Evolutionary conservation across 1,140 invertebrate genomes (phyloP).

Genomic region (Aphaenogaster rudis): DNA sequence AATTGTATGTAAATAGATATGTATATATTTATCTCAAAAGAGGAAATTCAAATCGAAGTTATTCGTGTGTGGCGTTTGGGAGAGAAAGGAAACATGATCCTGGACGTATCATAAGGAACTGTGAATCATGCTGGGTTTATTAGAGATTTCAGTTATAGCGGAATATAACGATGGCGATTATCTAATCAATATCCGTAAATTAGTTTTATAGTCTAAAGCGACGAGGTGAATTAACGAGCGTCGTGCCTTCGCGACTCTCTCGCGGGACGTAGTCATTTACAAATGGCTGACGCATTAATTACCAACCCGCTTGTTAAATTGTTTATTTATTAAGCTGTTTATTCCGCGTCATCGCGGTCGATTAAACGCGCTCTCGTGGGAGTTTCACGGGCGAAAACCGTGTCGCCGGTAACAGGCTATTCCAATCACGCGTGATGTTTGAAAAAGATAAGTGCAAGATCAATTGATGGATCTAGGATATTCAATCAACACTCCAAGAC

Average conservation of each 20-base stretch:
- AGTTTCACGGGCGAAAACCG: slow-evolving; percentile 26
- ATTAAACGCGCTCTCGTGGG: slow-evolving; percentile 49
- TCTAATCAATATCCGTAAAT: slow-evolving; percentile 68
- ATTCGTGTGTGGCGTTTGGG: slow-evolving; percentile 1
- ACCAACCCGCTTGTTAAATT: slow-evolving; percentile 42
- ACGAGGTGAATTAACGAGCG: slow-evolving; percentile 22
- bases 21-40: slow-evolving; percentile 8
- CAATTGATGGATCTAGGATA: not conserved
- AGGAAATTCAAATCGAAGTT: slow-evolving; percentile 59
- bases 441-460: slow-evolving; percentile 27
- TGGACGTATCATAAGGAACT: not conserved
- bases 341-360: slow-evolving; percentile 55
- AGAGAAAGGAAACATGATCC: slow-evolving; percentile 43
- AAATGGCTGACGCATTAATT: slow-evolving; percentile 66
- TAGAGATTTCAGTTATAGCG: slow-evolving; percentile 21
- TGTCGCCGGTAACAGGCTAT: not conserved
- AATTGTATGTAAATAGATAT: not conserved
- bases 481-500: not conserved
- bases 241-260: slow-evolving; percentile 43
- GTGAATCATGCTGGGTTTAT: slow-evolving; percentile 63
- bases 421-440: slow-evolving; percentile 8
- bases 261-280: slow-evolving; percentile 30
- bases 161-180: slow-evolving; percentile 26
- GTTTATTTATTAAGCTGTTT: slow-evolving; percentile 60
- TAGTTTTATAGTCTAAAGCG: slow-evolving; percentile 51